These are phyloP conservation scores for Ophiothrix spiculata DNA, from an alignment of 35 echinoderm and acorn worm genomes.

Conservation along the genomic window DNA sequence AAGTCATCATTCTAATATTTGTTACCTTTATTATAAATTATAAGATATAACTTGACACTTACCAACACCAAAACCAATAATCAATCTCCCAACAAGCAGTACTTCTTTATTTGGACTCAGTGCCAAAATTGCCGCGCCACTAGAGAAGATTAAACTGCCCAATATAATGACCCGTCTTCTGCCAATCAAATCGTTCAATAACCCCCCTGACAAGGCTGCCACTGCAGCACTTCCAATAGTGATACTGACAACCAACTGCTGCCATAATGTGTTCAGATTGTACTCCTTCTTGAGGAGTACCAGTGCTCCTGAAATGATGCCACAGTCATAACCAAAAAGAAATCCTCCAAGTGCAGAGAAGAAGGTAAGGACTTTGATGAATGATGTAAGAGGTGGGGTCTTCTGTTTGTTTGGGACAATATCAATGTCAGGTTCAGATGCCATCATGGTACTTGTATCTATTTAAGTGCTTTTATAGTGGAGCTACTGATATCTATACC, in stretches of 20 bases:
- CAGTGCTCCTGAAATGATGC: constrained; percentile 13
- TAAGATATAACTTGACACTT: not conserved
- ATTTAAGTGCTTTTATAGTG: no score
- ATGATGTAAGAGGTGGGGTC: not conserved
- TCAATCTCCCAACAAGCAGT: constrained; percentile 56
- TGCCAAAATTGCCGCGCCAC: constrained; percentile 50
- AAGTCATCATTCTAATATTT: not conserved
- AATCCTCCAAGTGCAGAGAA: constrained; percentile 6
- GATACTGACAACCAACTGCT: constrained; percentile 31
- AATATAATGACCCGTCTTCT: constrained; percentile 67
- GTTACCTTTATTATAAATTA: not conserved
- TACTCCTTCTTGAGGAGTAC: not conserved
- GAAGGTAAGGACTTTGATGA: not conserved
- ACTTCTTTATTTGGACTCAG: constrained; percentile 53
- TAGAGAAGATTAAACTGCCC: constrained; percentile 56
- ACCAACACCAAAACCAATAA: constrained; percentile 93
- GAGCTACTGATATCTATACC: no score
- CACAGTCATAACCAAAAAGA: constrained; percentile 5
- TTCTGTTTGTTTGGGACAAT: not conserved
- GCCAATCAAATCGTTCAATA: constrained; percentile 78
- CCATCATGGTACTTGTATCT: no score
- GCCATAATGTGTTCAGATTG: constrained; percentile 6
- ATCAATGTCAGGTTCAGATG: no score
- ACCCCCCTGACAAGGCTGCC: constrained; percentile 53
- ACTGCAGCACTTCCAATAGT: constrained; percentile 84